These are phyloP conservation scores for Flexamia atlantica DNA, from an alignment of 2,888 invertebrate genomes.

Conservation along the genomic window DNA sequence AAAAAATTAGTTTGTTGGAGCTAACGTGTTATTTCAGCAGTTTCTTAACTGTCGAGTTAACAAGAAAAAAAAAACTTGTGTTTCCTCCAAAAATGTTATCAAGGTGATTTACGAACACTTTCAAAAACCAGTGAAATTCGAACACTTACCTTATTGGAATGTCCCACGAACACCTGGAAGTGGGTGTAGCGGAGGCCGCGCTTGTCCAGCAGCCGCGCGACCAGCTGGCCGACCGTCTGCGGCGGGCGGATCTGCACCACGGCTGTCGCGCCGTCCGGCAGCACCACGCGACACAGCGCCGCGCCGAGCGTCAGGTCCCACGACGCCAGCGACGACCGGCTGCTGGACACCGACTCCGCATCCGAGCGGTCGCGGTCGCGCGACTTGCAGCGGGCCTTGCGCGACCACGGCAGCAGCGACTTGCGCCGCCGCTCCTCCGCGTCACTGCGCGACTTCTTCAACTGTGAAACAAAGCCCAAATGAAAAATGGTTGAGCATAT, in stretches of 20 bases:
- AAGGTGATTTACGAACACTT: too few species aligned
- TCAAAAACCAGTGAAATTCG: too few species aligned
- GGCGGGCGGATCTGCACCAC: conserved; percentile 89
- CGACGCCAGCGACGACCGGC: conserved; percentile 80
- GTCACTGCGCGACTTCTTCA: conserved; percentile 91
- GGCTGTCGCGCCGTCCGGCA: conserved; percentile 95
- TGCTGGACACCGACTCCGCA: conserved; percentile 77
- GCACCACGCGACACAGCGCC: conserved; percentile 88
- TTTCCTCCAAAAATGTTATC: too few species aligned
- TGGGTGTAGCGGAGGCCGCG: conserved; percentile 87
- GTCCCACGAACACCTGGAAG: conserved; percentile 83
- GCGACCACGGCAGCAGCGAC: conserved; percentile 93
- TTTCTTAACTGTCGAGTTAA: too few species aligned
- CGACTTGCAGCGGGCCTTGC: conserved; percentile 84
- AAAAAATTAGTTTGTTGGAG: too few species aligned
- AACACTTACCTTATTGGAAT: conserved; percentile 66
- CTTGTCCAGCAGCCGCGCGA: conserved; percentile 90
- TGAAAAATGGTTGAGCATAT: too few species aligned
- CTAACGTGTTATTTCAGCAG: too few species aligned
- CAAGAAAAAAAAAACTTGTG: too few species aligned
- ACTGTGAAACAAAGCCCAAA: conserved; percentile 69
- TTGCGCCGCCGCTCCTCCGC: conserved; percentile 93
- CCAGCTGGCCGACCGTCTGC: conserved; percentile 87
- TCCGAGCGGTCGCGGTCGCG: conserved; percentile 79
- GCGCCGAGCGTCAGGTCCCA: conserved; percentile 78